Conservation (phyloP, 1,140 invertebrate species). For the Agrypnia vestita region DNA sequence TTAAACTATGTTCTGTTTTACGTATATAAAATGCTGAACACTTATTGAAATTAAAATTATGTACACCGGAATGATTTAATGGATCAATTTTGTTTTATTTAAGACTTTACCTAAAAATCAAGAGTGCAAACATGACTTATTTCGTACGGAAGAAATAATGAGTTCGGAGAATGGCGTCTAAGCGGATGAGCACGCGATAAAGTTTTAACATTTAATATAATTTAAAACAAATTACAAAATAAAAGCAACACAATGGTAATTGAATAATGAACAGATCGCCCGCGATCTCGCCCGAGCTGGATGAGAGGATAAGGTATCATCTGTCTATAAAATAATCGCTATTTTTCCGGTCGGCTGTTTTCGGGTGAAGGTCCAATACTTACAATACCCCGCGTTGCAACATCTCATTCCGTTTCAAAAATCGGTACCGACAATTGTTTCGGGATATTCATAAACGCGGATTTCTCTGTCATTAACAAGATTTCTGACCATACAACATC, state of each 20-base stretch:
- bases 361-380: slow-evolving; percentile 43
- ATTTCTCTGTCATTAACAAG: slow-evolving; percentile 37
- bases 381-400: slow-evolving; percentile 23
- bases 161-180: too few relatives aligned
- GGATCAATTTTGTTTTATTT: too few relatives aligned
- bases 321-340: slow-evolving; percentile 41
- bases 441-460: slow-evolving; percentile 6
- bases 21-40: too few relatives aligned
- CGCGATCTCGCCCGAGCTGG: background rate
- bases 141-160: background rate
- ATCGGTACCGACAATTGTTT: slow-evolving; percentile 29
- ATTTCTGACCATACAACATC: background rate
- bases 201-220: background rate
- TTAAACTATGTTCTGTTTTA: too few relatives aligned
- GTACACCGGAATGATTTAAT: too few relatives aligned
- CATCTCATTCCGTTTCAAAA: slow-evolving; percentile 30
- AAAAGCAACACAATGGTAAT: slow-evolving; percentile 27
- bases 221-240: background rate
- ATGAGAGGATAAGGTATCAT: slow-evolving; percentile 17
- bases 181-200: background rate
- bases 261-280: slow-evolving; percentile 19
- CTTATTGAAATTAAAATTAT: too few relatives aligned
- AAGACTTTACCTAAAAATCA: too few relatives aligned
- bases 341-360: slow-evolving; percentile 47
- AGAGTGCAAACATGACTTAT: background rate